Conservation (phyloP, 1,140 invertebrate species). For the Drosophila seguyi region DNA sequence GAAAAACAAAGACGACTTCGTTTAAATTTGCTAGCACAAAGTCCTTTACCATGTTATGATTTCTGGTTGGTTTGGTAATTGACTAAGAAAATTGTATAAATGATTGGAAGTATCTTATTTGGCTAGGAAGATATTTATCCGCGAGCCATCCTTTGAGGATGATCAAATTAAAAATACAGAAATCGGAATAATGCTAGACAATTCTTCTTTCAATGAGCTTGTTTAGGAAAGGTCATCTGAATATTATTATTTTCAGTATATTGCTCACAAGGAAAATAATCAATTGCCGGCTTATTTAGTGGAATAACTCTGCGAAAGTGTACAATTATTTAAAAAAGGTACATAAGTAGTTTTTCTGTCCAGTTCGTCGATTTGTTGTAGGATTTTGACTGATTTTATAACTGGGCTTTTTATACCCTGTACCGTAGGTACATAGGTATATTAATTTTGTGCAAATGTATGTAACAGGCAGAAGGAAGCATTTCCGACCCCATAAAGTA, state of each 20-base stretch:
- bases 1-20: conserved; percentile 29
- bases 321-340: too few relatives aligned
- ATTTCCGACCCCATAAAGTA: too few relatives aligned
- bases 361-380: too few relatives aligned
- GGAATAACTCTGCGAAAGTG: too few relatives aligned
- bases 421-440: too few relatives aligned
- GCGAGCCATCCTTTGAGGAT: conserved; percentile 12
- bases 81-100: conserved; percentile 19
- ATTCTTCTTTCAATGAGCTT: neutral
- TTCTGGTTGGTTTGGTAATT: conserved; percentile 7
- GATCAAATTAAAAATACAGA: neutral
- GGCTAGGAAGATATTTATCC: neutral
- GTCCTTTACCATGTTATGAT: conserved; percentile 29
- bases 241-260: neutral
- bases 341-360: too few relatives aligned
- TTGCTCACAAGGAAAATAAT: neutral
- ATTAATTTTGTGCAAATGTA: too few relatives aligned
- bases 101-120: conserved; percentile 20
- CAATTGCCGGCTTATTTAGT: too few relatives aligned
- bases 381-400: too few relatives aligned
- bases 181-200: neutral
- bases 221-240: neutral
- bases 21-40: conserved; percentile 22
- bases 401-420: too few relatives aligned
- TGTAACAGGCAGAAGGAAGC: too few relatives aligned